Evolutionary conservation across 2,113 vertebrate species (phyloP).

Genomic region (Dasyprocta punctata): DNA sequence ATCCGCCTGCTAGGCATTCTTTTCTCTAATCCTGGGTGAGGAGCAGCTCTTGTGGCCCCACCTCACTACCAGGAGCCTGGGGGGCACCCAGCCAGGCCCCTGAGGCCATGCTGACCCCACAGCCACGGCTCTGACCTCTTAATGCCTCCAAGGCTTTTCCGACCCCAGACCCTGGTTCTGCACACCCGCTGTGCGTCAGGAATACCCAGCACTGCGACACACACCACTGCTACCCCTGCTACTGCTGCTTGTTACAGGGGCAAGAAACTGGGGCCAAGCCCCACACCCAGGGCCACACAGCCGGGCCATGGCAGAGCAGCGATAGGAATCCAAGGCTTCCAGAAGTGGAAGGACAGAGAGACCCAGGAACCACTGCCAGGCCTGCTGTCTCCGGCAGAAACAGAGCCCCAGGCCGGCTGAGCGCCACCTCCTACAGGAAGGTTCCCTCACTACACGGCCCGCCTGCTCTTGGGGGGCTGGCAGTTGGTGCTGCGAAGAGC

Average conservation of each 20-base stretch:
- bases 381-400: neutral
- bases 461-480: neutral
- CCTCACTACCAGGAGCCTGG: neutral
- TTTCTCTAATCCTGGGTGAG: neutral
- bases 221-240: rapidly evolving
- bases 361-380: neutral
- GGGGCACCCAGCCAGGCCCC: neutral
- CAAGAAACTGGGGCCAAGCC: neutral
- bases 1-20: neutral
- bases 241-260: neutral
- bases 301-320: neutral
- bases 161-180: neutral
- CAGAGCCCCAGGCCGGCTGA: neutral
- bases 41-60: neutral
- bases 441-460: neutral
- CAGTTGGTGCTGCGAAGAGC: neutral
- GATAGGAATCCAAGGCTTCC: neutral
- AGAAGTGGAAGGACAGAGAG: neutral
- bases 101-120: neutral
- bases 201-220: neutral
- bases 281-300: neutral
- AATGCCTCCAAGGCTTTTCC: neutral
- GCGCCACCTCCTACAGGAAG: neutral
- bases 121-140: neutral
- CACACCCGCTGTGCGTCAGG: neutral